A percentile compares a stretch with the other conserved stretches of the same genome.
Evolutionary conservation across 1,140 invertebrate genomes (phyloP).

Genomic region (Eriosoma lanigerum): DNA sequence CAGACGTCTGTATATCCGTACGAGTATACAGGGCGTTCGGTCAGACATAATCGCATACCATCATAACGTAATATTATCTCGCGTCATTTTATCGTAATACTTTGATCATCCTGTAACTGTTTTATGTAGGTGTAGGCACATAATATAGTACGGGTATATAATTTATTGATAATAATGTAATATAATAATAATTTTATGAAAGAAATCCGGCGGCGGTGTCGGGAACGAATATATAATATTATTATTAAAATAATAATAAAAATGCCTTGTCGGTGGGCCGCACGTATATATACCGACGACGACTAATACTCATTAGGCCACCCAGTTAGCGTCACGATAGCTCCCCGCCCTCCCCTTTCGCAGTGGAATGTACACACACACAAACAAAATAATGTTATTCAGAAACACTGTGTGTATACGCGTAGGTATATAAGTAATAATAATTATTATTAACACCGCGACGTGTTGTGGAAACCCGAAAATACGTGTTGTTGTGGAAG

Average conservation of each 20-base stretch:
- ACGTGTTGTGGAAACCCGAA: too few species aligned
- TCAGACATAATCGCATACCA: not conserved
- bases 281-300: not conserved
- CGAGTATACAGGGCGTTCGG: too few species aligned
- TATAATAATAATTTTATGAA: too few species aligned
- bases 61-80: not conserved
- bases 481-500: not conserved
- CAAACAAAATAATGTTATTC: not conserved
- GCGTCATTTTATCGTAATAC: not conserved
- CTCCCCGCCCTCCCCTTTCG: not conserved
- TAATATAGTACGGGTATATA: too few species aligned
- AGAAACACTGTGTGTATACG: slow-evolving; percentile 10
- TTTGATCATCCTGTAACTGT: too few species aligned
- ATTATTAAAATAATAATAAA: not conserved
- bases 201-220: not conserved
- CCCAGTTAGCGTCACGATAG: slow-evolving; percentile 50
- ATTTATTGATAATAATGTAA: too few species aligned
- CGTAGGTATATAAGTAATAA: not conserved
- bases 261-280: slow-evolving; percentile 25
- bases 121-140: too few species aligned
- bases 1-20: too few species aligned
- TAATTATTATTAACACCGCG: slow-evolving; percentile 24
- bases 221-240: not conserved
- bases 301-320: slow-evolving; percentile 49
- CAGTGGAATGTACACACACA: not conserved